Base-by-base conservation (phyloP, 2,888 invertebrate genomes). In the Campoplex nolae region DNA sequence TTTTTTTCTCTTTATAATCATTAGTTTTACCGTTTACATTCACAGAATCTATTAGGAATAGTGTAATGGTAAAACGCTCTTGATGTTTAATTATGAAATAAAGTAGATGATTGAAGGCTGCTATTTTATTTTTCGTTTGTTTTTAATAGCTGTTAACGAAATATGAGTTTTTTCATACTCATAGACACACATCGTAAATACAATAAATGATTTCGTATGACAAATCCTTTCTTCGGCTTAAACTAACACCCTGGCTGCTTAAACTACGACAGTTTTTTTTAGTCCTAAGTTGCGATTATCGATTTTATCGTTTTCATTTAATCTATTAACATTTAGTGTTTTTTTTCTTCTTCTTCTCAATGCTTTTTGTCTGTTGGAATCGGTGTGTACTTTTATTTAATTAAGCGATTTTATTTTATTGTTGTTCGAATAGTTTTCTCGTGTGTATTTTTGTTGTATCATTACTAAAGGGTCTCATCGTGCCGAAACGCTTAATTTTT, bases 61-160 rank as follows among this genome's bases (percentile, higher is more conserved):
- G 32, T 62, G 13, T 82, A 78, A 82, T 85, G 65, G 16, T 51
- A 42, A 62, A 71, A 75, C 74, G 74, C 71, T 28, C 35, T 65
- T 75, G 83, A 74, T 32, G 16, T 82, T 58, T 62, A 80, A 73
- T 62, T 23, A 18, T 9, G 32, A 82, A 67, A 56, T 32, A 35
- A 77, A 75, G 45, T 4, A 62, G 83, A 76, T 77, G 35, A 70
- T 84, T 87, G 28, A 65, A 62, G 73, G 73, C 77, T 70, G 51
- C 70, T 32, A 28, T 28, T 71, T 71, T 32, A 13, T 48, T 54
- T 32, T 32, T 62, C 62, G 1, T n/a, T 71, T 48, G 54, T 67
- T 38, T 76, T 73, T 23, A 73, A 68, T 78, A 79, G 54, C 79
- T 77, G 76, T 38, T 48, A 67, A 80, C 74, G 68, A 78, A 79